Base-by-base conservation (phyloP, 2,888 invertebrate species). In the Aspidiotus rigidus region DNA sequence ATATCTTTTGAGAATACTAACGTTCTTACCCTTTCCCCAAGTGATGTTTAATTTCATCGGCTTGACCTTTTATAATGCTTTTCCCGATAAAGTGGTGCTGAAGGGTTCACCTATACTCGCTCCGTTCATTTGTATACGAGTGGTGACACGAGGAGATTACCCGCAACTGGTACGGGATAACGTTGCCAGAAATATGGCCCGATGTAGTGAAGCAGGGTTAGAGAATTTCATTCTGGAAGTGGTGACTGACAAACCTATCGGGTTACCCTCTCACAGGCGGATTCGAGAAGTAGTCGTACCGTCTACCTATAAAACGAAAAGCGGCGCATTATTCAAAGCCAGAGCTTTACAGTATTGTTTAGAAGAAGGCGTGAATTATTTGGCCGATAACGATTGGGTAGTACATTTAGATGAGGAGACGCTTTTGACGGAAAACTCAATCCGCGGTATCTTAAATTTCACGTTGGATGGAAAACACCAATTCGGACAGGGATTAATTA, bases 381-480 rank as follows among this genome's bases (percentile, higher is more conserved):
- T 95, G 62, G 86, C 86, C 66, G 93, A 93, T 76, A 87, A 85
- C 73, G 95, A 96, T 77, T 97, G 95, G 95, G 88, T 97, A 76
- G 93, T 94, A n/a, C 97, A 97, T 80, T 81, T 97, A 71, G 97
- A 97, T 79, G 97, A 97, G 80, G 97, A 97, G 79, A 97, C 97
- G 0, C 80, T 97, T 67, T 80, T 97, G 41, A 96, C 96, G 7
- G 93, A 93, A 76, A 93, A 95, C 78, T 88, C 92, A 59, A 86
- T 95, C 63, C 83, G 87, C 67, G 94, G 94, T 10, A 88, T 97
- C 75, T 81, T 97, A 55, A 97, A 97, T 78, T 97, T 97, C 82
- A 93, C 94, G 28, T 81, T 89, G 73, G 93, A 95, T 80, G 96
- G 95, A 0, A 93, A 91, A 77, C 90, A 94, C 80, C 91, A 92